A percentile compares a stretch with the other conserved stretches of the same genome.
Evolutionary conservation across 2,113 vertebrate genomes (phyloP).

Genomic region (Saimiri boliviensis): DNA sequence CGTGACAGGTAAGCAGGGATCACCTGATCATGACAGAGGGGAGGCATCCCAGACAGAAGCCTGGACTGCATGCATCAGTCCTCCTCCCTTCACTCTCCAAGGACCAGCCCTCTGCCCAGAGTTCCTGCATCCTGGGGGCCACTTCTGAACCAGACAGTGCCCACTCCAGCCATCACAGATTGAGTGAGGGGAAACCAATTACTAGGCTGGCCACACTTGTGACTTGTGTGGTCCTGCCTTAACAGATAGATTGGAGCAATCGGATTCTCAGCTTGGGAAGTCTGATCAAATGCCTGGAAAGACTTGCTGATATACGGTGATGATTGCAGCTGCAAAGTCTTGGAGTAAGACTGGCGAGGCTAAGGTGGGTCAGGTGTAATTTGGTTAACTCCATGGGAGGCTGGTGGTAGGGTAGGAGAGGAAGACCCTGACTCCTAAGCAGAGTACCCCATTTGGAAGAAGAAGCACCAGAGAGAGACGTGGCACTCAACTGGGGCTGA

Average conservation of each 20-base stretch:
- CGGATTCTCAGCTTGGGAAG: not conserved
- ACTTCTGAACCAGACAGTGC: not conserved
- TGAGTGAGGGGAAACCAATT: not conserved
- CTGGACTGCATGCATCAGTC: not conserved
- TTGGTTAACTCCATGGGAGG: not conserved
- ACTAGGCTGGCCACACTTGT: not conserved
- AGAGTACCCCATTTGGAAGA: not conserved
- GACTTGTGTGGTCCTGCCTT: not conserved
- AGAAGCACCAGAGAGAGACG: not conserved
- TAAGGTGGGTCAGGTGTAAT: not conserved
- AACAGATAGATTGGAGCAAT: not conserved
- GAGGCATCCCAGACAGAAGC: not conserved
- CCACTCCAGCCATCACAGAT: not conserved
- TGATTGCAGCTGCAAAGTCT: not conserved
- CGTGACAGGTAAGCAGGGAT: not conserved
- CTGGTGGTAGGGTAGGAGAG: too few species aligned
- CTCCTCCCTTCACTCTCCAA: not conserved
- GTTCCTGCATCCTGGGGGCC: not conserved
- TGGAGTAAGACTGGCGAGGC: not conserved
- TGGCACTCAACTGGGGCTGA: not conserved
- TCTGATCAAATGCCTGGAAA: not conserved
- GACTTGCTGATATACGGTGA: not conserved
- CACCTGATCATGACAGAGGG: not conserved
- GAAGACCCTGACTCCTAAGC: not conserved
- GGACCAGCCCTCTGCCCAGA: not conserved